Base-by-base conservation (phyloP, 2,888 invertebrate genomes). In the Vanessa cardui region DNA sequence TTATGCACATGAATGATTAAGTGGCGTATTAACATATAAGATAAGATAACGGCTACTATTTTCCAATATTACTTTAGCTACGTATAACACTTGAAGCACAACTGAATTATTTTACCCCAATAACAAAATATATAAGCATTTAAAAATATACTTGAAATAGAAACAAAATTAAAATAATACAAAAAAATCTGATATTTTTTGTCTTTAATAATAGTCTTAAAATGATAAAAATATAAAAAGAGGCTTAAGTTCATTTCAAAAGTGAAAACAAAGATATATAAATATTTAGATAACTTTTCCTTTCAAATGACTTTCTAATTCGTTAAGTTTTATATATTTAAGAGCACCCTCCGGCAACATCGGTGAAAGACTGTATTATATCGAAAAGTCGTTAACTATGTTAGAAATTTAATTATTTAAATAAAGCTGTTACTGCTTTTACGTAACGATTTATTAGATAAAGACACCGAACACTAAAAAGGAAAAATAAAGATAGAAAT, bases 291-390 rank as follows among this genome's bases (percentile, higher is more conserved):
- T 7, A 20, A 54, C 64, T 65, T 67, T 58, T 59, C 58, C 45
- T 39, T 68, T 39, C 46, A 68, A 31, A 47, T 58, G 20, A 64
- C 59, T 68, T 68, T 68, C 64, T 52, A 54, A 68, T 60, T 26
- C 45, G 50, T 33, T 59, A 49, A 46, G 59, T 39, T 58, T 62
- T 58, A 56, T 50, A 46, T 21, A 18, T 46, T 60, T 60, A 59
- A 60, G 60, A 65, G 45, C 45, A 44, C 45, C 65, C 65, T 65
- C 45, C 21, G 65, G 65, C 65, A n/a, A 60, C 60, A 49, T 59
- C 9, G 20, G 20, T 45, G 50, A 50, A 50, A 26, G 50, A 50
- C 50, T 50, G 50, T 50, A 21, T 50, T 50, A 15, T 50, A 21
- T 50, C 9, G 50, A 18, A 18, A 39, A 39, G 9, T 12, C 12